Percentiles rank a stretch among this genome's conserved stretches.
Conservation (phyloP, 2,113 vertebrate genomes). For the Physeter macrocephalus region DNA sequence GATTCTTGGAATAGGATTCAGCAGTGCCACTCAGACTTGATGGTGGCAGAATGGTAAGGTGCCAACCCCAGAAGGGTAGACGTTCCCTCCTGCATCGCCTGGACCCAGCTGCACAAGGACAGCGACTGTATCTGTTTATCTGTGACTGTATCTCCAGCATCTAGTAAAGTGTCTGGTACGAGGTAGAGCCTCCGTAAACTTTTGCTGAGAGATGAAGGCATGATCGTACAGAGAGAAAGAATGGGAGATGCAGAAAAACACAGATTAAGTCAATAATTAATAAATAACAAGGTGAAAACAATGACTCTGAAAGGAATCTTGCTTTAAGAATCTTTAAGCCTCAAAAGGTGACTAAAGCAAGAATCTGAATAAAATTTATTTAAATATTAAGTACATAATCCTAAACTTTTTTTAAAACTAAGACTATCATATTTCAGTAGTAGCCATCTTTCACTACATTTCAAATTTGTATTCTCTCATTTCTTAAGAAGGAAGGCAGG, state of each 20-base stretch:
- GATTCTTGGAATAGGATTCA: not conserved
- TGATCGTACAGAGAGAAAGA: not conserved
- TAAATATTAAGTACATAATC: not conserved
- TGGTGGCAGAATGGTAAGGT: not conserved
- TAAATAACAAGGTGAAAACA: constrained; percentile 17
- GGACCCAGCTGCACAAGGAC: not conserved
- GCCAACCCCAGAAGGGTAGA: not conserved
- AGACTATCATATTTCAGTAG: not conserved
- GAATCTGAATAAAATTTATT: not conserved
- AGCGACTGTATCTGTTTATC: not conserved
- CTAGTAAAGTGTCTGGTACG: not conserved
- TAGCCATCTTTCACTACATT: not conserved
- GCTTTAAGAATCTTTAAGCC: constrained; percentile 23
- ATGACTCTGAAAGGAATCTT: not conserved
- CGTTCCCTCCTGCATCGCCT: not conserved
- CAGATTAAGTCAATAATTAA: constrained; percentile 9
- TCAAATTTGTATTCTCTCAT: constrained; percentile 3
- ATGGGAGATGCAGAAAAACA: not conserved
- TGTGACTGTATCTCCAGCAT: not conserved
- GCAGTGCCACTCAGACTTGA: not conserved
- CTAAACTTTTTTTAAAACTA: constrained; percentile 19
- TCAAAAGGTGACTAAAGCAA: constrained; percentile 10
- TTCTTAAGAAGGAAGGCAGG: not conserved
- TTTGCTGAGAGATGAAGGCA: not conserved
- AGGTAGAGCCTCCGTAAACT: not conserved